phyloP scores from a whole-genome alignment of 2,797 vertebrate genomes.

The Tiaroga cobitis region DNA sequence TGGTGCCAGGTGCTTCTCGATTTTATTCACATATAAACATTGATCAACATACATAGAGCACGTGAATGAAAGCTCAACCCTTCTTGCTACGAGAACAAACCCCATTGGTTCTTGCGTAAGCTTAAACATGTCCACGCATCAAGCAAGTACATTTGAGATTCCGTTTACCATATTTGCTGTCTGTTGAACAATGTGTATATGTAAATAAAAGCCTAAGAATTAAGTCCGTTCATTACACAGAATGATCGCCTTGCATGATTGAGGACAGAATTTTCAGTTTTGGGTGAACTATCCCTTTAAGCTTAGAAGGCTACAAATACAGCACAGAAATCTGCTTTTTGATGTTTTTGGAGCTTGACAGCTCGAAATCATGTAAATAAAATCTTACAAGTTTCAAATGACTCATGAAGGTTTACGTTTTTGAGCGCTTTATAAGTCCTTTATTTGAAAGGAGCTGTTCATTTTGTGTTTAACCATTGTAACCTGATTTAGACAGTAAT shows the following conservation, averaged over 20 bases:
- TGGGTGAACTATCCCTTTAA: background rate
- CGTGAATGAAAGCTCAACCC: too few species aligned
- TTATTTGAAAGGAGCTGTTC: background rate
- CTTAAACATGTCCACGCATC: background rate
- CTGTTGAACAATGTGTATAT: background rate
- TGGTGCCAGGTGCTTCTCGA: too few species aligned
- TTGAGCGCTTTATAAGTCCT: background rate
- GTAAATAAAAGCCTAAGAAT: background rate
- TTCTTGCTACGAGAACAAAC: too few species aligned
- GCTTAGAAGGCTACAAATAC: background rate
- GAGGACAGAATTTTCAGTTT: background rate
- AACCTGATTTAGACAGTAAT: background rate
- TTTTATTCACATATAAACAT: too few species aligned
- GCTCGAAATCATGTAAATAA: background rate
- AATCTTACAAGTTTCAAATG: background rate
- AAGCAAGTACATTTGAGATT: too few species aligned
- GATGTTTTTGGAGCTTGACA: background rate
- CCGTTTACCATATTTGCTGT: background rate
- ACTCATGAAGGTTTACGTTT: background rate
- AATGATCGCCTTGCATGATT: background rate
- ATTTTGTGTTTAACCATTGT: conserved; percentile 18
- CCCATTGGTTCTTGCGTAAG: too few species aligned
- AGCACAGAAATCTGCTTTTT: background rate
- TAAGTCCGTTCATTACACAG: background rate
- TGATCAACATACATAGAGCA: too few species aligned